phyloP scores from a whole-genome alignment of 2,113 vertebrate species.

The Tetrax tetrax region DNA sequence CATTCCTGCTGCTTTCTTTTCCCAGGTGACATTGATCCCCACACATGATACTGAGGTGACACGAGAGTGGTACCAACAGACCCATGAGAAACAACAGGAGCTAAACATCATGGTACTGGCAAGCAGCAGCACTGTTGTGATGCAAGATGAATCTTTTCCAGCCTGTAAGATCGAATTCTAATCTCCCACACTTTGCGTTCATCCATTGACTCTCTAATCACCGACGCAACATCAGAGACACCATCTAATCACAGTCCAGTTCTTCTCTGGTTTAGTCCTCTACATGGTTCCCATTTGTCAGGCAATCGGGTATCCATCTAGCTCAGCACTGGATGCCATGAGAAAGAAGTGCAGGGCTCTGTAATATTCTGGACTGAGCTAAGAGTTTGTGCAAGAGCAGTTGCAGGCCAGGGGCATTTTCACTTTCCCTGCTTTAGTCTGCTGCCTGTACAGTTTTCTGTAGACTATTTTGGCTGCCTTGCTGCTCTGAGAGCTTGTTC shows the following conservation, averaged over 20 bases:
- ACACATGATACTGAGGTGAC: slow-evolving; percentile 98
- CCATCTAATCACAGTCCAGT: slow-evolving; percentile 59
- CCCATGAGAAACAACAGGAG: slow-evolving; percentile 95
- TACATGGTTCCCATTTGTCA: slow-evolving; percentile 58
- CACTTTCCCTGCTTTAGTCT: slow-evolving; percentile 50
- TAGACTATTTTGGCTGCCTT: slow-evolving; percentile 54
- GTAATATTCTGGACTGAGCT: slow-evolving; percentile 52
- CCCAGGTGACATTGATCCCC: slow-evolving; percentile 95
- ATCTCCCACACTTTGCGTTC: slow-evolving; percentile 49
- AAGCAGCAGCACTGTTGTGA: slow-evolving; percentile 99
- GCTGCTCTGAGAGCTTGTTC: slow-evolving; percentile 40
- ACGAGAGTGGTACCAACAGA: slow-evolving; percentile 98
- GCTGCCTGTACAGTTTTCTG: slow-evolving; percentile 39
- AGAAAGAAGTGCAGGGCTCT: slow-evolving; percentile 38
- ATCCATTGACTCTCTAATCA: slow-evolving; percentile 47
- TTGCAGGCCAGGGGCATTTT: slow-evolving; percentile 52
- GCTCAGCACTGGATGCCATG: slow-evolving; percentile 44
- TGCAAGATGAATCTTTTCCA: slow-evolving; percentile 99
- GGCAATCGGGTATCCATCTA: slow-evolving; percentile 36
- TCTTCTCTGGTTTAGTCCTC: slow-evolving; percentile 56
- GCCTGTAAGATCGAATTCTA: slow-evolving; percentile 99
- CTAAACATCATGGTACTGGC: slow-evolving; percentile 97
- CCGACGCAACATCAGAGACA: slow-evolving; percentile 52
- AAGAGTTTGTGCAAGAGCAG: slow-evolving; percentile 50
- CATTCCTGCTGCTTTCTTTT: slow-evolving; percentile 32